Percentiles rank a stretch among this genome's conserved stretches.
These are phyloP conservation scores for Hemaris fuciformis DNA, from an alignment of 2,888 invertebrate species.

Conservation along the genomic window DNA sequence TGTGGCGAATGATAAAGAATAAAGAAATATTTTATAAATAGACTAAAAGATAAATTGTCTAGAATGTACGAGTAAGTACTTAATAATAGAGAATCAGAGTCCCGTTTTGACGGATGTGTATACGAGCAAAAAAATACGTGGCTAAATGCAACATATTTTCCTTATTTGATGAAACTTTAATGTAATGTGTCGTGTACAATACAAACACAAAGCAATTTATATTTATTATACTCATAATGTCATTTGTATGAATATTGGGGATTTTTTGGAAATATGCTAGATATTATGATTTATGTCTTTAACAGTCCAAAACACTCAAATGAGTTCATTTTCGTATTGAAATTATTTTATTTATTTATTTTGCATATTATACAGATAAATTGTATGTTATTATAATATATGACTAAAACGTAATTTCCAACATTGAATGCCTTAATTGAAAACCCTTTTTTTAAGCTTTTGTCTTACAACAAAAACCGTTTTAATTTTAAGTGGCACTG, in stretches of 20 bases:
- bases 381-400: too few relatives aligned
- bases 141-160: background rate
- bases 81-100: background rate
- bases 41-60: background rate
- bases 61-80: background rate
- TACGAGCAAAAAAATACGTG: background rate
- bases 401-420: background rate
- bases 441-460: background rate
- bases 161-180: background rate
- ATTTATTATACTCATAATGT: background rate
- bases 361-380: too few relatives aligned
- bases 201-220: background rate
- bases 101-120: background rate
- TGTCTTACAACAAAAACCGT: background rate
- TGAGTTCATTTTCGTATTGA: too few relatives aligned
- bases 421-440: background rate
- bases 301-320: too few relatives aligned
- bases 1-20: slow-evolving; percentile 18
- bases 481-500: background rate
- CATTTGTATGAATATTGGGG: background rate
- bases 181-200: background rate
- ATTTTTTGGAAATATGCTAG: too few relatives aligned
- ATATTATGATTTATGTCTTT: too few relatives aligned
- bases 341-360: too few relatives aligned
- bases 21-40: background rate